Evolutionary conservation across 2,113 vertebrate species (phyloP), one percentile per base, ranked within the genome.

Genomic region (Halcyon senegalensis): DNA sequence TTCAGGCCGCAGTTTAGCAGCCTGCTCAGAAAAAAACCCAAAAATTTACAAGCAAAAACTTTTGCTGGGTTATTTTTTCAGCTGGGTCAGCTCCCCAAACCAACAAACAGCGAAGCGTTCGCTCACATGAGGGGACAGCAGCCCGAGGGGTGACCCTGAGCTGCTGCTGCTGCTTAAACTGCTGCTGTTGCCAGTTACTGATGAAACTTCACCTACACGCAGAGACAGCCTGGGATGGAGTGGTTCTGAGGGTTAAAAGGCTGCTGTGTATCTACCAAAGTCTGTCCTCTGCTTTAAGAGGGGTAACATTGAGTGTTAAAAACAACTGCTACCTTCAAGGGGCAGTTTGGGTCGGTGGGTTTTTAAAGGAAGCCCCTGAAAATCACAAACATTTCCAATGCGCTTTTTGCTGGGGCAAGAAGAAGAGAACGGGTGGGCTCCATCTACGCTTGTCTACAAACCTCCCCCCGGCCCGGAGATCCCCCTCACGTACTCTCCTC

Each of bases 401-500:
- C 27, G 39, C 8, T 1, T 43, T 46, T 16, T 28, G 11, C 8
- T 48, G 24, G 58, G 30, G 43, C 64, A 69, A 5, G 7, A 18
- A 18, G 18, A 51, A 43, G 30, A 64, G 46, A 33, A 72, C n/a
- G 16, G 27, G 4, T 25, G 48, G 44, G 37, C 50, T 15, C 53
- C 25, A 68, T 10, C 55, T n/a, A 7, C 21, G 4, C 20, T 25
- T 13, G 58, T 31, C 62, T 58, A 28, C 23, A 27, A 16, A 5
- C 27, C n/a, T 16, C 27, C 24, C 23, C 13, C 50, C 5, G 50
- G 12, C 43, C 43, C 43, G 15, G 75, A 44, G 67, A 58, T 7
- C 15, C 25, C 62, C 41, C 35, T 39, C 70, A 98, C 99, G 79
- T 77, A 99, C 99, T 99, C 93, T 99, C 99, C 66, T 99, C 99